Percentiles rank a stretch among this genome's conserved stretches.
Conservation (phyloP, 53 echinoderm and acorn worm species). For the Zoroaster sp. region DNA sequence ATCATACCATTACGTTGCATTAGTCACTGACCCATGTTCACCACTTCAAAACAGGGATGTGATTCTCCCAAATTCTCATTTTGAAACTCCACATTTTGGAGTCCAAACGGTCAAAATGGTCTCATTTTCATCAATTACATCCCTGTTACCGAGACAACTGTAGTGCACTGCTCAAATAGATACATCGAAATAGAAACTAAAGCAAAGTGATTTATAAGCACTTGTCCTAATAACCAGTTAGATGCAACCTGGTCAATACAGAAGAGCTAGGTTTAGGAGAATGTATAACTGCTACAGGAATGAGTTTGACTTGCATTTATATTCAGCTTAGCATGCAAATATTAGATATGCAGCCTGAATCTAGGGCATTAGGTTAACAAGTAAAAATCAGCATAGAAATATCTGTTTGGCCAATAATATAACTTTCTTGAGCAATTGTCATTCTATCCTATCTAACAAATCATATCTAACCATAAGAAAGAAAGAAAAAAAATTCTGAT, state of each 20-base stretch:
- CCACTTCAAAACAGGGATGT: background rate
- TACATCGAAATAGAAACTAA: background rate
- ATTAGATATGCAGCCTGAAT: background rate
- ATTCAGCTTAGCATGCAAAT: background rate
- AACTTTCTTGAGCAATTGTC: too few species aligned
- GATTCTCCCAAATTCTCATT: background rate
- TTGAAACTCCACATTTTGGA: background rate
- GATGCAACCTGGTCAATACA: background rate
- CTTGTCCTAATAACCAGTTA: background rate
- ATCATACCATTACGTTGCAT: background rate
- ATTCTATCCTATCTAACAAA: too few species aligned
- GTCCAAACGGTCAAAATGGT: too few species aligned
- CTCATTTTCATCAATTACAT: background rate
- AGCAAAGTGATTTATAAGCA: background rate
- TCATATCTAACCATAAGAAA: too few species aligned
- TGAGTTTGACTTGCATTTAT: too few species aligned
- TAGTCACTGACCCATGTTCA: slow-evolving; percentile 16
- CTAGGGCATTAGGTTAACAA: background rate
- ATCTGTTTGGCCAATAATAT: too few species aligned
- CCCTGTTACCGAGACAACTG: slow-evolving; percentile 5
- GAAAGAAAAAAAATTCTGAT: too few species aligned
- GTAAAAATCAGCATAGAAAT: too few species aligned
- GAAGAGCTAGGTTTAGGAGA: background rate
- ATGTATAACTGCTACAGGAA: background rate
- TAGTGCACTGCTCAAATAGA: slow-evolving; percentile 25